Evolutionary conservation across 2,888 invertebrate species (phyloP).

Genomic region (Zaprionus obscuricornis): DNA sequence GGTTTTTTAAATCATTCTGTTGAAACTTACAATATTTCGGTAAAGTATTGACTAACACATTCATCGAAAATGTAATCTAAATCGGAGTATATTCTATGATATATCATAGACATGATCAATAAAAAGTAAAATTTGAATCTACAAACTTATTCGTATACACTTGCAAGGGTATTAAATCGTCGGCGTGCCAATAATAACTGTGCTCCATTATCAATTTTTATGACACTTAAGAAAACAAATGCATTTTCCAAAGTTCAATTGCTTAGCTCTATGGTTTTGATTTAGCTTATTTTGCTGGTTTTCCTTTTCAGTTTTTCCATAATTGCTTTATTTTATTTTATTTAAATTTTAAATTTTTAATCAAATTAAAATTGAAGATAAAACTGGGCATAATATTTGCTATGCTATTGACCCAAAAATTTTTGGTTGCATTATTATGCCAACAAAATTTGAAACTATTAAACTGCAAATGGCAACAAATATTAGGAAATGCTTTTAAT

Average conservation of each 20-base stretch:
- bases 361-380: conserved; percentile 30
- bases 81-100: too few relatives aligned
- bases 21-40: too few relatives aligned
- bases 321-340: conserved; percentile 4
- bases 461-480: conserved; percentile 16
- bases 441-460: conserved; percentile 34
- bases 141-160: too few relatives aligned
- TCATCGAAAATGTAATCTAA: too few relatives aligned
- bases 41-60: too few relatives aligned
- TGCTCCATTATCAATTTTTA: too few relatives aligned
- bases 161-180: too few relatives aligned
- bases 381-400: conserved; percentile 41
- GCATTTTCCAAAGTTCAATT: conserved; percentile 43
- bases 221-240: conserved; percentile 32
- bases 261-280: conserved; percentile 47
- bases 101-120: too few relatives aligned
- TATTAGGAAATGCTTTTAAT: conserved; percentile 18
- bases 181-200: too few relatives aligned
- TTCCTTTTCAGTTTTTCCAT: too few relatives aligned
- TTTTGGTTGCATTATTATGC: conserved; percentile 35
- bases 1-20: too few relatives aligned
- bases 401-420: conserved; percentile 30
- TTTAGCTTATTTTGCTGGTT: conserved; percentile 49
- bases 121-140: too few relatives aligned
- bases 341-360: conserved; percentile 20